Evolutionary conservation across 2,888 invertebrate species (phyloP).

Genomic region (Chironomus tentans): DNA sequence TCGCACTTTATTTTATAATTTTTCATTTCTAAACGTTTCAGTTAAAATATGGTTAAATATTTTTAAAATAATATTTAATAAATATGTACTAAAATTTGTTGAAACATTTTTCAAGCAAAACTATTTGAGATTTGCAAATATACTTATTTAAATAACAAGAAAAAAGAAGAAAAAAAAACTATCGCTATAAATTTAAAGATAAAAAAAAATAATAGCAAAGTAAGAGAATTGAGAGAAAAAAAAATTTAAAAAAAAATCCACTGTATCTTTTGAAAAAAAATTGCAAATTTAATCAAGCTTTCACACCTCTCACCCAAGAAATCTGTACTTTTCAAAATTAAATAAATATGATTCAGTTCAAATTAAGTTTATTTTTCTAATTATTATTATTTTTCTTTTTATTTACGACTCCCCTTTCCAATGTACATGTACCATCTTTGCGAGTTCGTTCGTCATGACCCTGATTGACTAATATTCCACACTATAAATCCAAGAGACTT

Average conservation of each 20-base stretch:
- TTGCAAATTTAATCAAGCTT: background rate
- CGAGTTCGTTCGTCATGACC: too few species aligned
- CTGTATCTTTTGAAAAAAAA: background rate
- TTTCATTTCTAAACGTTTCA: background rate
- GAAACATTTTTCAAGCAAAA: background rate
- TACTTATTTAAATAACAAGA: background rate
- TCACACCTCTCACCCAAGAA: background rate
- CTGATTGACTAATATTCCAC: too few species aligned
- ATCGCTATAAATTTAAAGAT: background rate
- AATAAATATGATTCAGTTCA: background rate
- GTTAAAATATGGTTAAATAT: too few species aligned
- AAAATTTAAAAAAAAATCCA: background rate
- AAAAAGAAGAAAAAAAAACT: background rate
- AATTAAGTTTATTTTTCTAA: background rate
- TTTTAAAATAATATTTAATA: background rate
- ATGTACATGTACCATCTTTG: too few species aligned
- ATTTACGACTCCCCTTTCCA: too few species aligned
- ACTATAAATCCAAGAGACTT: too few species aligned
- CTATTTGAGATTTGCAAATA: background rate
- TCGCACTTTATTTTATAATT: background rate
- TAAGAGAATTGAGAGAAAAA: background rate
- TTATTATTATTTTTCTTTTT: background rate
- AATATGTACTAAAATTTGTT: background rate
- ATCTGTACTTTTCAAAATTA: background rate
- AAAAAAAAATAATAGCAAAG: background rate